These are phyloP conservation scores for Microcebus murinus DNA, from an alignment of 2,113 vertebrate genomes.

Conservation along the genomic window DNA sequence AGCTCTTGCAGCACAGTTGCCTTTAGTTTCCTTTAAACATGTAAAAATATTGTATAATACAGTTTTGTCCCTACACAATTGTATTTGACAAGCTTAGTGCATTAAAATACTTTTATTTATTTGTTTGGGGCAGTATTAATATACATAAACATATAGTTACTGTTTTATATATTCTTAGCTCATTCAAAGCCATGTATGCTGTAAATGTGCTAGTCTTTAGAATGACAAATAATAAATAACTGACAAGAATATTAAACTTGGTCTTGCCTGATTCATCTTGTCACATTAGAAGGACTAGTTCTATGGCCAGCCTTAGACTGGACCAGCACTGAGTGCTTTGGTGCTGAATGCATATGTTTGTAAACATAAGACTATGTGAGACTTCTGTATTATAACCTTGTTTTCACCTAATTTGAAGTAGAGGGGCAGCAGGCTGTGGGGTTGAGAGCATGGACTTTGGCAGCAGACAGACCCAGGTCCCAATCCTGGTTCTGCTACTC, in stretches of 20 bases:
- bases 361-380: neutral
- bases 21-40: slow-evolving; percentile 85
- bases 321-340: rapidly evolving
- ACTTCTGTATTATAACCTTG: neutral
- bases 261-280: slow-evolving; percentile 41
- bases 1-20: slow-evolving; percentile 83
- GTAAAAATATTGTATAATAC: slow-evolving; percentile 86
- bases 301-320: neutral
- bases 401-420: neutral
- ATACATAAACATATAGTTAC: slow-evolving; percentile 86
- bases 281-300: neutral
- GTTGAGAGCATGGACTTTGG: neutral
- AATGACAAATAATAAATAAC: slow-evolving; percentile 87
- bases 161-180: slow-evolving; percentile 89
- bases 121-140: slow-evolving; percentile 89
- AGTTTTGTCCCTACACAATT: slow-evolving; percentile 79
- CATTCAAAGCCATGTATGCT: slow-evolving; percentile 86
- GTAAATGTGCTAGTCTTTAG: slow-evolving; percentile 90
- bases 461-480: neutral
- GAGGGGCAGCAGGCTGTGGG: neutral
- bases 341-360: neutral
- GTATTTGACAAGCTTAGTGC: slow-evolving; percentile 86
- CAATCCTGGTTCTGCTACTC: neutral
- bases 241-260: slow-evolving; percentile 78
- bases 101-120: slow-evolving; percentile 90